Base-by-base conservation (phyloP, 2,113 vertebrate species). In the Castor canadensis region DNA sequence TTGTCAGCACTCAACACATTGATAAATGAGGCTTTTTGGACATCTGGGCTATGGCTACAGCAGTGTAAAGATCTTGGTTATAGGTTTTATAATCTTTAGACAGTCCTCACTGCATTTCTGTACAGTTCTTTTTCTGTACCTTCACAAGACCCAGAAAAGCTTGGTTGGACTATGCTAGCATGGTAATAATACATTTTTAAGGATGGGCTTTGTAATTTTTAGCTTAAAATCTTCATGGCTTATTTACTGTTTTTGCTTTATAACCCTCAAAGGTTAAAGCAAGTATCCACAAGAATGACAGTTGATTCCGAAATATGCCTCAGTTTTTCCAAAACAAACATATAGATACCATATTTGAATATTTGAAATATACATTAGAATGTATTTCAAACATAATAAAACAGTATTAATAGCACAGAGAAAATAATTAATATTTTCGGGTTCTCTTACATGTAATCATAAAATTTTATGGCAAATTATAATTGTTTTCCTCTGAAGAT, bases 401-500 rank as follows among this genome's bases (percentile, higher is more conserved):
- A 89, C 54, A 83, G 16, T 90, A 82, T 38, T 58, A 0, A 54
- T 85, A 28, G 64, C 11, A 49, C 87, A 73, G 38, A 93, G 19
- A 17, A 80, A 45, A 91, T 35, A 69, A 4, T 85, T 35, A 69
- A 4, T 85, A 54, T 87, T 95, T 93, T 88, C 75, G 73, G 56
- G 17, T 64, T 96, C 40, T 62, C 6, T 8, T 40, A 67, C 22
- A 83, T 83, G 10, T 58, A 94, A 72, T 92, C 35, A 30, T 95
- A 94, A 93, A 83, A 45, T 86, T 79, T 81, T 69, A 32, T 91
- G 30, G 32, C n/a, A 95, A 95, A 40, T 47, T 86, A 30, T 45
- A 73, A 17, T 91, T 71, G 83, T 86, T 96, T 96, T 84, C 10
- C 40, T 90, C 86, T 92, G 89, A 93, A 93, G 49, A 52, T 80